phyloP scores from a whole-genome alignment of 2,113 vertebrate species.

The Nyctibius bracteatus region DNA sequence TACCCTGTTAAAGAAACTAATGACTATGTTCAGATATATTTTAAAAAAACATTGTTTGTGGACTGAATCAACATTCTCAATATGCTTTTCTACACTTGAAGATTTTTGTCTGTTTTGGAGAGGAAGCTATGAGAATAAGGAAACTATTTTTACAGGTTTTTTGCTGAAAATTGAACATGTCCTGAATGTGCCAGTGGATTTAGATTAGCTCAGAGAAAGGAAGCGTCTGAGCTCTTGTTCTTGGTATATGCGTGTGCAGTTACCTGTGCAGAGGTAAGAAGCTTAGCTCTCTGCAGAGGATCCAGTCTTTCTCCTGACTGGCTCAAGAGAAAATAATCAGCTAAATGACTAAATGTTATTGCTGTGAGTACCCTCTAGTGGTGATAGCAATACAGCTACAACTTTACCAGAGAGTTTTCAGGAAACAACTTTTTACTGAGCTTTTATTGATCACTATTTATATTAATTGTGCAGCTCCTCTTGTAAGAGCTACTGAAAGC shows the following conservation, averaged over 20 bases:
- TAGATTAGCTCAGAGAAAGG: neutral
- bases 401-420: neutral
- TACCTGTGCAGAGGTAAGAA: constrained; percentile 5
- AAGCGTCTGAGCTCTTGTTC: neutral
- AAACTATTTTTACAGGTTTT: neutral
- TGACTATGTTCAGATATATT: neutral
- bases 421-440: neutral
- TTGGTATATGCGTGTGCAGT: neutral
- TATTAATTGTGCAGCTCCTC: neutral
- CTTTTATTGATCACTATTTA: neutral
- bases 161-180: neutral
- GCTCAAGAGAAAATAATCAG: neutral
- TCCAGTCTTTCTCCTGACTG: neutral
- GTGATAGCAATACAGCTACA: neutral
- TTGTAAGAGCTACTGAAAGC: neutral
- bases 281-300: neutral
- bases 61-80: neutral
- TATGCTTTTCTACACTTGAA: neutral
- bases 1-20: neutral
- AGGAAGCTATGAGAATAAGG: neutral
- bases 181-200: neutral
- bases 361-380: constrained; percentile 53
- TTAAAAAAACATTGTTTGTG: neutral
- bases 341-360: neutral
- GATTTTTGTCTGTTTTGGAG: neutral